Percentiles rank a stretch among this genome's conserved stretches.
Evolutionary conservation across 2,888 invertebrate species (phyloP).

Genomic region (Erebia palarica): DNA sequence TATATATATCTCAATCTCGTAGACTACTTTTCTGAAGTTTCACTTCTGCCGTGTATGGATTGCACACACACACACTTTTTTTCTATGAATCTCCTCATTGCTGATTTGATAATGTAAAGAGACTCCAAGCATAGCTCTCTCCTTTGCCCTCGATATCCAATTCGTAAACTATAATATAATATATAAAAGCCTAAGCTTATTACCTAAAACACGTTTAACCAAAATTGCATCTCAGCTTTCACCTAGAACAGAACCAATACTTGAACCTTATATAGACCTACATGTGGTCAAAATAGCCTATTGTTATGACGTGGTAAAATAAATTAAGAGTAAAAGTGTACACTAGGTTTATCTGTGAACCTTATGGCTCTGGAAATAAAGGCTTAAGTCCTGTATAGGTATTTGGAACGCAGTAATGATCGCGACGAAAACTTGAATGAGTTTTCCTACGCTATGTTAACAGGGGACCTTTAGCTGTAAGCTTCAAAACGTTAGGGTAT

Average conservation of each 20-base stretch:
- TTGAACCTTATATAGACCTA: constrained; percentile 41
- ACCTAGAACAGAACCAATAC: constrained; percentile 36
- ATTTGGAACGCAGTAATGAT: constrained; percentile 19
- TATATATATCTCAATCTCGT: too few species aligned
- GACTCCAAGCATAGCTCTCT: too few species aligned
- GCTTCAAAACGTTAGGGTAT: background rate
- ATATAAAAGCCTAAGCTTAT: background rate
- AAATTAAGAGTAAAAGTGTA: constrained; percentile 40
- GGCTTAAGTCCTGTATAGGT: constrained; percentile 6
- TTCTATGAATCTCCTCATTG: too few species aligned
- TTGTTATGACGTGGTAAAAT: constrained; percentile 49
- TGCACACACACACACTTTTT: too few species aligned
- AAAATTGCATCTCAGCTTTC: constrained; percentile 36
- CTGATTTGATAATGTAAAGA: too few species aligned
- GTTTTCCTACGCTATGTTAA: constrained; percentile 41
- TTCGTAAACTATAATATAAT: background rate
- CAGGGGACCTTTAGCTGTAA: constrained; percentile 6
- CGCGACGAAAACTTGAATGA: constrained; percentile 41
- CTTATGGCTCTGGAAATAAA: background rate
- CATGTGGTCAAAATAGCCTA: constrained; percentile 45
- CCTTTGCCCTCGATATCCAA: background rate
- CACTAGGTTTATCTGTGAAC: constrained; percentile 12
- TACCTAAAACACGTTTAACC: constrained; percentile 24
- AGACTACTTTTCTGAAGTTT: too few species aligned
- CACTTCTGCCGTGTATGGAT: too few species aligned